These are phyloP conservation scores for Agrochola lychnidis DNA, from an alignment of 2,888 invertebrate genomes.

Conservation along the genomic window DNA sequence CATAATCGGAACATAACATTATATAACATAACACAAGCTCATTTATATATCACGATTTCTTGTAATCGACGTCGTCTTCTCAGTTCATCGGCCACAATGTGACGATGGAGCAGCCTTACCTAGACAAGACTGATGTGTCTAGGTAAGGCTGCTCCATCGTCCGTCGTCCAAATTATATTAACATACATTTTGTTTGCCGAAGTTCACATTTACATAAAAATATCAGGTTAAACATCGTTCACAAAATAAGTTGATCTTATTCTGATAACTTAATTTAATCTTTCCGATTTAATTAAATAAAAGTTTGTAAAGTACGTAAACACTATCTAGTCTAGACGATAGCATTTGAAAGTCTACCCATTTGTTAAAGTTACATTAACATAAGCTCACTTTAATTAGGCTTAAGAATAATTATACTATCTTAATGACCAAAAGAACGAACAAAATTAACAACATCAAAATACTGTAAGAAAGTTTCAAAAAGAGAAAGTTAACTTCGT, in stretches of 20 bases:
- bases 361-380: conserved; percentile 2
- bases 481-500: conserved; percentile 42
- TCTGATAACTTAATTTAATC: not conserved
- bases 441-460: conserved; percentile 41
- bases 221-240: not conserved
- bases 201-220: not conserved
- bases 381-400: conserved; percentile 13
- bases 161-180: not conserved
- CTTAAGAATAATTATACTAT: conserved; percentile 14
- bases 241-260: not conserved
- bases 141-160: too few relatives aligned
- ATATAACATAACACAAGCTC: too few relatives aligned
- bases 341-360: not conserved
- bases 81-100: too few relatives aligned
- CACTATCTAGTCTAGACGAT: not conserved
- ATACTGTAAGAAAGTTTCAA: conserved; percentile 34
- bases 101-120: too few relatives aligned
- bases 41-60: too few relatives aligned
- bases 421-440: conserved; percentile 31
- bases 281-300: not conserved
- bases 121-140: too few relatives aligned
- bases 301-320: not conserved
- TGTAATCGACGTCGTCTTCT: too few relatives aligned
- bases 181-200: not conserved
- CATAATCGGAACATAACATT: too few relatives aligned